Conservation (phyloP, 2,797 vertebrate genomes). For the Petrocephalus sullivani region DNA sequence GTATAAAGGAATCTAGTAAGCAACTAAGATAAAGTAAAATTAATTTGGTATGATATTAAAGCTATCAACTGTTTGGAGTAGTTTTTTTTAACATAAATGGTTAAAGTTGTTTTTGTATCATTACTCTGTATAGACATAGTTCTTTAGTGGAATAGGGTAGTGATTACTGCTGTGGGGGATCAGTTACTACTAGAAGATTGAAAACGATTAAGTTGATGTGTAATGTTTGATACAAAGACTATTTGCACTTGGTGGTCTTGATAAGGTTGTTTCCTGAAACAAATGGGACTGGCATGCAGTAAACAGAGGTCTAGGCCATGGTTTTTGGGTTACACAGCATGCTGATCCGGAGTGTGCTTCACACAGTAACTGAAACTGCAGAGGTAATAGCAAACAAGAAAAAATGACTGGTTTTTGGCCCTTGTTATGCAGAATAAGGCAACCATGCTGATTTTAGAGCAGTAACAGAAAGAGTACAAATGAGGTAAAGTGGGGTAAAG, state of each 20-base stretch:
- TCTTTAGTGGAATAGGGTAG: not conserved
- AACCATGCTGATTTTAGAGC: not conserved
- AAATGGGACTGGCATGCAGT: not conserved
- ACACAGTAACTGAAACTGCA: not conserved
- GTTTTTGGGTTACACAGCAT: not conserved
- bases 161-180: not conserved
- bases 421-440: not conserved
- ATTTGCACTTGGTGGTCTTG: not conserved
- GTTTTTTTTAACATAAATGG: not conserved
- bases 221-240: not conserved
- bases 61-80: not conserved
- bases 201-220: not conserved
- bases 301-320: not conserved
- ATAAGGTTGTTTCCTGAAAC: not conserved
- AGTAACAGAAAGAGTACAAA: not conserved
- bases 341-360: not conserved
- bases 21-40: not conserved
- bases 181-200: not conserved
- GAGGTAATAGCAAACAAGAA: not conserved
- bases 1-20: not conserved
- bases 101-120: not conserved
- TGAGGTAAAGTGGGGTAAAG: not conserved
- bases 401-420: not conserved
- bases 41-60: not conserved
- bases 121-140: not conserved